A percentile compares a stretch with the other conserved stretches of the same genome.
phyloP scores from a whole-genome alignment of 2,888 invertebrate genomes.

The Drosophila engyochracea region DNA sequence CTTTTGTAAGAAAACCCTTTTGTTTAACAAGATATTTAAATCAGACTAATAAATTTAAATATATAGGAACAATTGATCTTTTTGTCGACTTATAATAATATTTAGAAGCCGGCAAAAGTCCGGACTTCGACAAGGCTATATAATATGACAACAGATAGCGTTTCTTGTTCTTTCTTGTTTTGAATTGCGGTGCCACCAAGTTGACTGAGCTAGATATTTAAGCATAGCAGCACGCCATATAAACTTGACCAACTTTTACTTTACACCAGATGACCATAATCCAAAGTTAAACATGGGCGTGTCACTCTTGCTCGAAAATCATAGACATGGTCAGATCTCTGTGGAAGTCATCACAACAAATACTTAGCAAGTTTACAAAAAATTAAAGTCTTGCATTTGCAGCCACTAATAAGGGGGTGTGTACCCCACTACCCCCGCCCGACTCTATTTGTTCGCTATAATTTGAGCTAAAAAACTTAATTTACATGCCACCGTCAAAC shows the following conservation, averaged over 20 bases:
- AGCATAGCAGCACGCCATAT: conserved; percentile 6
- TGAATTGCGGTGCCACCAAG: too few species aligned
- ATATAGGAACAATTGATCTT: background rate
- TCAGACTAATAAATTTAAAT: background rate
- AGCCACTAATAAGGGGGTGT: conserved; percentile 8
- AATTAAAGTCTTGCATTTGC: conserved; percentile 40
- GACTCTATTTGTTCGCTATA: conserved; percentile 36
- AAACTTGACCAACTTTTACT: conserved; percentile 55
- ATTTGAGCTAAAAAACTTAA: conserved; percentile 71
- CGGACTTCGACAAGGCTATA: background rate
- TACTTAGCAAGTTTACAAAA: conserved; percentile 54
- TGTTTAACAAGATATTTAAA: background rate
- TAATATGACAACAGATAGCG: background rate
- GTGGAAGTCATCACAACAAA: conserved; percentile 39
- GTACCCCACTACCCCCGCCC: background rate
- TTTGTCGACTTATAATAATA: background rate
- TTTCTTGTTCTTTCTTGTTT: background rate
- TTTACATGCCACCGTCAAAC: conserved; percentile 57
- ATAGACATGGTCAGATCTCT: background rate
- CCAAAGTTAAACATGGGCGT: conserved; percentile 30
- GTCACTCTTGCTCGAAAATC: conserved; percentile 1
- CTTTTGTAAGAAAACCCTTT: background rate
- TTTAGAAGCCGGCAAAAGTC: background rate
- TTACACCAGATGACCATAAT: conserved; percentile 54
- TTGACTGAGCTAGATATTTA: background rate